Evolutionary conservation across 2,797 vertebrate species (phyloP), one percentile per base, ranked within the genome.

Genomic region (Aulostomus chinensis): DNA sequence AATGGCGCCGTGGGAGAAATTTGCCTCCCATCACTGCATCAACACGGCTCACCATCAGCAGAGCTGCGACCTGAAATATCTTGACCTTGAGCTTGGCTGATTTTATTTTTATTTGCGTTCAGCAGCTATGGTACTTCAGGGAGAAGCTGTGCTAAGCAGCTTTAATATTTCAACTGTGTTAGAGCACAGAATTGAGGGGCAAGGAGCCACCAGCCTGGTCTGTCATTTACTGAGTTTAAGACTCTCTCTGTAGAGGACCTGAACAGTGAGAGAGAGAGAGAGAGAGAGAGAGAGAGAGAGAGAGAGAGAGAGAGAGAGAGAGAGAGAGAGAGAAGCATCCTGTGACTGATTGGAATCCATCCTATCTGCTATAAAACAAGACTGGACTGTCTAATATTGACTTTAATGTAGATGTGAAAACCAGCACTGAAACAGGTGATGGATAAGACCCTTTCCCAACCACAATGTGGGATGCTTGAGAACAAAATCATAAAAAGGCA

Each of bases 81-180:
- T 51, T 78, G 74, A 88, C 85, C 83, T 86, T 87, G 70, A 58
- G 51, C 16, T 14, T 26, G 10, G 16, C 8, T 14, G 26, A 14
- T 46, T 37, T 60, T 64, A 34, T 68, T 61, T 57, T 24, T 54
- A 61, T 58, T 43, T 9, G 0, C 25, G 34, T 65, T 68, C 45
- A 29, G 49, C 26, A 45, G 52, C 47, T 25, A 34, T 47, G 30
- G 26, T 10, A 29, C 6, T 29, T 5, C 5, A 29, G 4, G 3
- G 26, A 29, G 5, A n/a, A n/a, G n/a, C n/a, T n/a, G n/a, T n/a
- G n/a, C n/a, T n/a, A 79, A 40, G 12, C 24, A 33, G 57, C 28
- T 24, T 58, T 59, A 33, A 65, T 69, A 61, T 63, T 63, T 73
- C 55, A 58, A 39, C 60, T 70, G 53, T 63, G 59, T 4, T 18